Base-by-base conservation (phyloP, 2,888 invertebrate genomes). In the Amphipyra berbera region DNA sequence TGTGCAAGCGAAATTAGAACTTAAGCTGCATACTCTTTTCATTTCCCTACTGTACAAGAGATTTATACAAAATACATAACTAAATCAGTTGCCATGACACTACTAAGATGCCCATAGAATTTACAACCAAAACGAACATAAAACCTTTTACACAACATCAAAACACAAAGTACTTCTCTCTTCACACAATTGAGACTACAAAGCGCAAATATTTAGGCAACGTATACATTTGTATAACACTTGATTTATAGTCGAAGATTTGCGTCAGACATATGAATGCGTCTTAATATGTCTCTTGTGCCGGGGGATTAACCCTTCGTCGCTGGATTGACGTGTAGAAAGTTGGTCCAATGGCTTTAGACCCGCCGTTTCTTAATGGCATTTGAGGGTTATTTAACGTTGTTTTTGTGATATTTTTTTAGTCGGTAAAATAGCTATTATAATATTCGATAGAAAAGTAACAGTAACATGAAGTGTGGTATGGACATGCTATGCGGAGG, bases 231-330 rank as follows among this genome's bases (percentile, higher is more conserved):
- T 56, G 49, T 68, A 61, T 58, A 73, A 45, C 54, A 46, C 58
- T 68, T 69, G 76, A 78, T 78, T 78, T 76, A 77, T 73, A 53
- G 64, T 63, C 67, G 49, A 78, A 78, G 73, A 73, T 76, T 78
- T 73, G 73, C 52, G 61, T 47, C 21, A 40, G 79, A 73, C 73
- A 76, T 78, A 68, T 79, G 79, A 70, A 78, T 70, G 63, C 68
- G 73, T 73, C 79, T 79, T 78, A 78, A 78, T 79, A 76, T 79
- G 73, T 78, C 79, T 77, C 65, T 66, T 61, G 76, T 68, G 68
- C 55, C 55, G 8, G 21, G 68, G 68, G 79, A 78, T 78, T 76
- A 78, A 79, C 77, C 77, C 73, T 79, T 79, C 76, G 73, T 46
- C 79, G 52, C 53, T 10, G 79, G 79, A 78, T 79, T 73, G 77